Evolutionary conservation across 2,113 vertebrate species (phyloP).

Genomic region (Pungitius pungitius): DNA sequence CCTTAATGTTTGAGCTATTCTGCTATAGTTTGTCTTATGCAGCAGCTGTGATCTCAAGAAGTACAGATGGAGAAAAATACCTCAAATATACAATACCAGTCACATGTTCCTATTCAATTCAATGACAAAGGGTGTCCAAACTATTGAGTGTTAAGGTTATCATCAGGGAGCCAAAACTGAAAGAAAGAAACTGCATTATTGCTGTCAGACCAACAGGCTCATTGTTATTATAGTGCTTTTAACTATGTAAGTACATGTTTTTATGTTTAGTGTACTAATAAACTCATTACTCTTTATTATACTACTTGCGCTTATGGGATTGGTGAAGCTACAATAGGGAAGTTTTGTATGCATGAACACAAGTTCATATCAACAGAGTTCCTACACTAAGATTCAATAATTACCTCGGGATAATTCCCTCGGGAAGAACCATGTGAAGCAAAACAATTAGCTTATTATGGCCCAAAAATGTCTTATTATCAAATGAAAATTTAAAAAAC

Average conservation of each 20-base stretch:
- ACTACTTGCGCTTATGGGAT: slow-evolving; percentile 27
- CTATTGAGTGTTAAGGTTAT: too few relatives aligned
- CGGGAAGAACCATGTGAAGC: slow-evolving; percentile 4
- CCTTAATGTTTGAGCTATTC: slow-evolving; percentile 9
- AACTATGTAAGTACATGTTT: background rate
- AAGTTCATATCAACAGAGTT: background rate
- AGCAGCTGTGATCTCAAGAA: background rate
- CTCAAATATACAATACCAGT: background rate
- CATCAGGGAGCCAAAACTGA: slow-evolving; percentile 10
- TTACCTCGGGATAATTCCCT: background rate
- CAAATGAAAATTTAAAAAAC: background rate
- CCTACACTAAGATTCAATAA: slow-evolving; percentile 3
- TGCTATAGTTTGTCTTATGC: slow-evolving; percentile 21
- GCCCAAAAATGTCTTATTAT: background rate
- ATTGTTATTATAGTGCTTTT: slow-evolving; percentile 11
- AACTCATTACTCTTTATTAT: slow-evolving; percentile 11
- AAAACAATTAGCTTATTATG: slow-evolving; percentile 15
- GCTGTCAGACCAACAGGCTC: background rate
- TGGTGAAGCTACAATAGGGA: background rate
- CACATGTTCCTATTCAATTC: too few relatives aligned
- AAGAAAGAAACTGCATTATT: slow-evolving; percentile 3
- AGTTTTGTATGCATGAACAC: slow-evolving; percentile 6
- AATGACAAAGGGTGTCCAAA: too few relatives aligned
- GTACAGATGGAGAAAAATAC: background rate
- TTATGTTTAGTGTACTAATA: slow-evolving; percentile 3